Base-by-base conservation (phyloP, 2,113 vertebrate genomes). In the Ia io region DNA sequence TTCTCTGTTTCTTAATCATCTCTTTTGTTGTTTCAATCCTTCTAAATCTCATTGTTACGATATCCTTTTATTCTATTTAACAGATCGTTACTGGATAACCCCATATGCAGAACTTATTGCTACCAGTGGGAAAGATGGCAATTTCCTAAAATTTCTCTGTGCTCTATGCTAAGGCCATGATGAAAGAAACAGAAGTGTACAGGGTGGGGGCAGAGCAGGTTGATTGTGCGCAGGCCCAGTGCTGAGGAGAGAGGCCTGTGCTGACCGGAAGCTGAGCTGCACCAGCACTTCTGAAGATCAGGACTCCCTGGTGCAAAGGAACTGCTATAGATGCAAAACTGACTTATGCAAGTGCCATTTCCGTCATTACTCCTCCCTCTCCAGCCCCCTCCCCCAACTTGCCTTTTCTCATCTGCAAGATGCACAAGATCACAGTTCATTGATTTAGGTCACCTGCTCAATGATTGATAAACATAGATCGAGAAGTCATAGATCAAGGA, bases 401-500 rank as follows among this genome's bases (percentile, higher is more conserved):
- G 11, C 30, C 65, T 88, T 90, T 76, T 91, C 67, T 73, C 79
- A 61, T 80, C 47, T 53, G 25, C 53, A 84, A 90, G 61, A 77
- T 23, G n/a, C 28, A 53, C 30, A 32, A 30, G n/a, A 47, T 82
- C 74, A 67, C 28, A 37, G 56, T 59, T 37, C 51, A 65, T 47
- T 84, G 56, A 87, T 86, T 79, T 91, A n/a, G 23, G 56, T 30
- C 25, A 37, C 42, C 40, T 80, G 51, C 37, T 93, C 44, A 76
- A 56, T 30, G 49, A 94, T 94, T 94, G 91, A 35, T 79, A 95
- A 93, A 83, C 86, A 73, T 40, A 16, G 44, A 73, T 93, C 79
- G 40, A 94, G 90, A 87, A 37, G 49, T 87, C 74, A 93, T 12
- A 47, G 47, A 47, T 47, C 47, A 47, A 47, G 89, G 44, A 47